These are phyloP conservation scores for Hypercompe scribonia DNA, from an alignment of 2,888 invertebrate species.

Conservation along the genomic window DNA sequence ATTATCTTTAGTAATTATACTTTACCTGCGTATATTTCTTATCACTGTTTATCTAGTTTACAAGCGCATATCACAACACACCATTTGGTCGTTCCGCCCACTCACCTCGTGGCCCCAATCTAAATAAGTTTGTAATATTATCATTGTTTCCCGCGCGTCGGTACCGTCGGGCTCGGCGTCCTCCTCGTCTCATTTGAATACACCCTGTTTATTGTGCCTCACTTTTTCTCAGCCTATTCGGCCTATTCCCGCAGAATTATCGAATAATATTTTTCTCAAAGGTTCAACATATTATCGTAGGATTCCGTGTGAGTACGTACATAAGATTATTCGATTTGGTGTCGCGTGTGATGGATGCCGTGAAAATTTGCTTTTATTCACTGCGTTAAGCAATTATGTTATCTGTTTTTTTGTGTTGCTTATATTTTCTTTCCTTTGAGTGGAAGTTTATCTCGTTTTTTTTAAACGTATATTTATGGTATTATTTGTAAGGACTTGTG, in stretches of 20 bases:
- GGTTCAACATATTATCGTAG: constrained; percentile 73
- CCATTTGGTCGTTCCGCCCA: constrained; percentile 1
- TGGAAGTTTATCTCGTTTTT: neutral
- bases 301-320: constrained; percentile 67
- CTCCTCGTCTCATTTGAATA: constrained; percentile 78
- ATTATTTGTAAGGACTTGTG: neutral
- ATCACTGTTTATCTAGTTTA: constrained; percentile 1
- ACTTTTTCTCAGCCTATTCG: constrained; percentile 62
- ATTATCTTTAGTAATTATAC: neutral
- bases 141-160: constrained; percentile 75
- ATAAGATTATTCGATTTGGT: constrained; percentile 69
- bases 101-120: constrained; percentile 60
- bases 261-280: constrained; percentile 76
- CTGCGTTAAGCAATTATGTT: constrained; percentile 46
- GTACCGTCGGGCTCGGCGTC: constrained; percentile 42
- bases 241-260: constrained; percentile 69
- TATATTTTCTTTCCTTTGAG: neutral
- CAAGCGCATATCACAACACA: neutral
- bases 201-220: constrained; percentile 80
- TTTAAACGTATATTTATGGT: neutral
- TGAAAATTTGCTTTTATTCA: constrained; percentile 48
- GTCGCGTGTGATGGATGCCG: constrained; percentile 51
- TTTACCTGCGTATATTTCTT: neutral
- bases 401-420: constrained; percentile 22
- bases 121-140: constrained; percentile 84